Evolutionary conservation across 2,797 vertebrate species (phyloP).

Genomic region (Enteromius argenteus): DNA sequence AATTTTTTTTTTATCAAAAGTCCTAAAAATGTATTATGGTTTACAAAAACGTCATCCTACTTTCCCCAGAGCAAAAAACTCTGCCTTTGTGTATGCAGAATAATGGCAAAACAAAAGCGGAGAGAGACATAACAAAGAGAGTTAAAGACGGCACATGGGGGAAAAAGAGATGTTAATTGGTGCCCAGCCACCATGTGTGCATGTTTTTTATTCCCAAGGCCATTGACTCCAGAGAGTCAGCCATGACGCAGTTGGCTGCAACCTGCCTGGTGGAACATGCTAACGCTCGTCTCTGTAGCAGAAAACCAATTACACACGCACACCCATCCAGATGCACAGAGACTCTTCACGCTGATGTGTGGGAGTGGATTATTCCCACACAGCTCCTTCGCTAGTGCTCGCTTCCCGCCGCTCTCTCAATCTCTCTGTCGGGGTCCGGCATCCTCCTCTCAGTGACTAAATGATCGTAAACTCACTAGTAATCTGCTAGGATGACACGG

Average conservation of each 20-base stretch:
- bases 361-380: conserved; percentile 36
- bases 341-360: conserved; percentile 22
- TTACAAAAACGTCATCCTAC: background rate
- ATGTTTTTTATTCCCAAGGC: conserved; percentile 39
- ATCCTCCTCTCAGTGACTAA: conserved; percentile 24
- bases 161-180: conserved; percentile 37
- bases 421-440: conserved; percentile 23
- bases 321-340: conserved; percentile 46
- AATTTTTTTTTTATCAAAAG: background rate
- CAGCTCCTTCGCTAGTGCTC: conserved; percentile 23
- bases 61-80: background rate
- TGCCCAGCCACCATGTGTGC: conserved; percentile 30
- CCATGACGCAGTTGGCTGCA: conserved; percentile 45
- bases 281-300: conserved; percentile 20
- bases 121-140: conserved; percentile 42
- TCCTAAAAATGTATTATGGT: background rate
- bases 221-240: conserved; percentile 34
- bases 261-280: conserved; percentile 36
- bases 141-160: conserved; percentile 17
- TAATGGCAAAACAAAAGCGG: conserved; percentile 29
- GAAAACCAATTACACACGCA: conserved; percentile 52
- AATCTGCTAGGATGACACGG: conserved; percentile 21
- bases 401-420: background rate
- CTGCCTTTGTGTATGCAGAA: background rate
- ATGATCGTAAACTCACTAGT: conserved; percentile 13